A percentile compares a stretch with the other conserved stretches of the same genome.
Evolutionary conservation across 2,888 invertebrate species (phyloP).

Genomic region (Geotrupes spiniger): DNA sequence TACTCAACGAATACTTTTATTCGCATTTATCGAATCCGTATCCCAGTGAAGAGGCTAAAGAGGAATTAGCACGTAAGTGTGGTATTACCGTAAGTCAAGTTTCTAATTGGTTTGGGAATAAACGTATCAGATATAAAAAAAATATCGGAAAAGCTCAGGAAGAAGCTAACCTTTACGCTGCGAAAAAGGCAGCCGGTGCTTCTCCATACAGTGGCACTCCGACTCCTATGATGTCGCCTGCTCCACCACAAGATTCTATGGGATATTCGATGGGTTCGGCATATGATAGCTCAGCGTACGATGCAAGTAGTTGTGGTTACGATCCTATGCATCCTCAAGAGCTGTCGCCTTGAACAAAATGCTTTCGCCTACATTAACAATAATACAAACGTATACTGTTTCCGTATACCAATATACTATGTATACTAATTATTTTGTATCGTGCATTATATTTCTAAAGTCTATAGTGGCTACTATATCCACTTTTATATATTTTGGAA

Average conservation of each 20-base stretch:
- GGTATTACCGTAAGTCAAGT: constrained; percentile 95
- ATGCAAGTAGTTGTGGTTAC: constrained; percentile 87
- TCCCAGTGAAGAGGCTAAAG: constrained; percentile 99
- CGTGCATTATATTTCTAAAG: constrained; percentile 26
- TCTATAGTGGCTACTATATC: constrained; percentile 1
- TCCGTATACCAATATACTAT: constrained; percentile 30
- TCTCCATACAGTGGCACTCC: constrained; percentile 78
- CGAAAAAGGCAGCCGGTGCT: constrained; percentile 92
- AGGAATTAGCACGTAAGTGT: constrained; percentile 98
- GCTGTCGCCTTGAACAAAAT: constrained; percentile 57
- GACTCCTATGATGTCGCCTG: constrained; percentile 94
- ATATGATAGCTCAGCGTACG: constrained; percentile 85
- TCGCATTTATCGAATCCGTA: constrained; percentile 99
- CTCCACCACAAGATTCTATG: constrained; percentile 89
- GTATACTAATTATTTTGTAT: constrained; percentile 35
- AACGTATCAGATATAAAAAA: constrained; percentile 99
- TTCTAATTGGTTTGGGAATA: constrained; percentile 99
- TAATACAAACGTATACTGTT: constrained; percentile 36
- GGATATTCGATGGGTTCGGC: constrained; percentile 91
- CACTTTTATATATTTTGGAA: constrained; percentile 10
- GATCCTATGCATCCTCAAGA: constrained; percentile 88
- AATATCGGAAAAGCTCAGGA: constrained; percentile 99
- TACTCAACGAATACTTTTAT: constrained; percentile 99
- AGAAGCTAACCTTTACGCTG: constrained; percentile 98
- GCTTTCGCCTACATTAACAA: too few species aligned